Percentiles rank a stretch among this genome's conserved stretches.
phyloP scores from a whole-genome alignment of 2,797 vertebrate genomes.

The Pantherophis alleghaniensis region DNA sequence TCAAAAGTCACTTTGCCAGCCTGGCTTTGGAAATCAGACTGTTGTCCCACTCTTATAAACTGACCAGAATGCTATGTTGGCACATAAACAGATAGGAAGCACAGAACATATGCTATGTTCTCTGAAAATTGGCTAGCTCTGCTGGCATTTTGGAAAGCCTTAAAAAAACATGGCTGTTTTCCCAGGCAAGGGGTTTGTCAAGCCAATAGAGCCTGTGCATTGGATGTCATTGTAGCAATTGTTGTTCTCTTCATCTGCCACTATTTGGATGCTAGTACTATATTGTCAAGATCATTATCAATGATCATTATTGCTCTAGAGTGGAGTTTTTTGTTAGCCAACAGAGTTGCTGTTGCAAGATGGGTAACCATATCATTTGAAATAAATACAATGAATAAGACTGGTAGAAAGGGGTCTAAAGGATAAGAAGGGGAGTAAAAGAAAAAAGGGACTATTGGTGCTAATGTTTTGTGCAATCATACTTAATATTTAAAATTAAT shows the following conservation, averaged over 20 bases:
- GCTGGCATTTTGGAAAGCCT: not conserved
- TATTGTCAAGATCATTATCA: not conserved
- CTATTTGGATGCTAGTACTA: not conserved
- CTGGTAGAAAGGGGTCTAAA: not conserved
- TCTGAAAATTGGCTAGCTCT: not conserved
- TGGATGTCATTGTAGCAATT: not conserved
- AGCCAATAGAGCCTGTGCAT: not conserved
- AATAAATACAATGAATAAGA: not conserved
- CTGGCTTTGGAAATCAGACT: not conserved
- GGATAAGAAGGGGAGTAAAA: not conserved
- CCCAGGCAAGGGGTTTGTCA: not conserved
- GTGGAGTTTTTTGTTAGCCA: not conserved
- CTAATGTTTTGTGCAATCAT: not conserved
- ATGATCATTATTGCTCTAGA: not conserved
- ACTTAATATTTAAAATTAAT: not conserved
- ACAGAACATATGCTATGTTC: not conserved
- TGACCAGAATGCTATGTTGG: not conserved
- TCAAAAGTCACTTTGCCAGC: not conserved
- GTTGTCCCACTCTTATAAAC: not conserved
- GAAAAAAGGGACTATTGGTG: not conserved
- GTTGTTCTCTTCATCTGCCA: not conserved
- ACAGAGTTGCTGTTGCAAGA: not conserved
- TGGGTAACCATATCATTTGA: not conserved
- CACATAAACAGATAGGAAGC: not conserved
- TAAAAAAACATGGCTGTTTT: not conserved